Evolutionary conservation across 2,888 invertebrate species (phyloP).

Genomic region (Heliconius cydno): DNA sequence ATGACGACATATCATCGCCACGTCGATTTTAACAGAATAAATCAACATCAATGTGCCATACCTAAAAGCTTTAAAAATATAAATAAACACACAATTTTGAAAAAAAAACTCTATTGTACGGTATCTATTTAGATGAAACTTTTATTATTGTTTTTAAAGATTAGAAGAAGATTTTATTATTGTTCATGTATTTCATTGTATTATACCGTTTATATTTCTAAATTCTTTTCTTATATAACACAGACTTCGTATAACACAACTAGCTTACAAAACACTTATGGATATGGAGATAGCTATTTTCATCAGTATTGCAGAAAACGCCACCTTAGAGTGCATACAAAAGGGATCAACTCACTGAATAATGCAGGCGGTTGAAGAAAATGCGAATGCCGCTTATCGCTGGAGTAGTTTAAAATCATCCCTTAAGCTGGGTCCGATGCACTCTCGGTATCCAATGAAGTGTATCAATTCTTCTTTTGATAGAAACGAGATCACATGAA

Average conservation of each 20-base stretch:
- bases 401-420: slow-evolving; percentile 72
- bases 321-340: slow-evolving; percentile 40
- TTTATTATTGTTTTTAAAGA: too few relatives aligned
- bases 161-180: too few relatives aligned
- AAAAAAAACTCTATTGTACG: neutral
- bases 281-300: neutral
- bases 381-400: slow-evolving; percentile 65
- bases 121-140: too few relatives aligned
- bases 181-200: too few relatives aligned
- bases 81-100: neutral
- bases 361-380: slow-evolving; percentile 58
- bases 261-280: slow-evolving; percentile 1
- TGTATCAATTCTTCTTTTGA: slow-evolving; percentile 38
- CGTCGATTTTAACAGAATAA: neutral
- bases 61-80: neutral
- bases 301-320: slow-evolving; percentile 14
- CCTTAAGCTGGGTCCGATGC: slow-evolving; percentile 70
- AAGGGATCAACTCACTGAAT: slow-evolving; percentile 56
- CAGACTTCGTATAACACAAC: neutral
- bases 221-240: neutral
- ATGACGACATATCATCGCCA: neutral
- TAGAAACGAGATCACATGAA: neutral
- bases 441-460: slow-evolving; percentile 66
- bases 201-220: neutral
- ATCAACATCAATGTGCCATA: neutral